Conservation (phyloP, 1,140 invertebrate species). For the Caerostris extrusa region DNA sequence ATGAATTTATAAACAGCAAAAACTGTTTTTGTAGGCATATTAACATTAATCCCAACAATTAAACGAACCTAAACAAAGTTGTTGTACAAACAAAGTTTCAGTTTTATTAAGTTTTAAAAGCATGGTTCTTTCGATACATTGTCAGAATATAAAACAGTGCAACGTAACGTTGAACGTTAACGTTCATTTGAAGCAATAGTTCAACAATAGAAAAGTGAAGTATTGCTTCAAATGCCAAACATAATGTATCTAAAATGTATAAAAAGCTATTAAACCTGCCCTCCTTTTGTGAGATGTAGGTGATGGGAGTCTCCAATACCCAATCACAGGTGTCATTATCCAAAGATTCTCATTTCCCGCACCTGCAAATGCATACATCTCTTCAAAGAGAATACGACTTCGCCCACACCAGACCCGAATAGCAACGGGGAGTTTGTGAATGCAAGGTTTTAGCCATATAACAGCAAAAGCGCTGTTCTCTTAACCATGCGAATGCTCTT, state of each 20-base stretch:
- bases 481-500: slow-evolving; percentile 33
- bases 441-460: background rate
- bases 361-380: background rate
- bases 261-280: background rate
- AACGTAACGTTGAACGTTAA: no score
- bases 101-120: no score
- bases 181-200: no score
- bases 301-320: background rate
- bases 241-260: background rate
- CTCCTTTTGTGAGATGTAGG: background rate
- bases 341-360: slow-evolving; percentile 50
- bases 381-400: slow-evolving; percentile 29
- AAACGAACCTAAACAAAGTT: no score
- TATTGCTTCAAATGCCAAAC: no score
- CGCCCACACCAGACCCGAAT: background rate
- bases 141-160: no score
- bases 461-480: slow-evolving; percentile 50
- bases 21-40: no score
- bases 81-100: no score
- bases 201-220: no score
- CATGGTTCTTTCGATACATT: no score
- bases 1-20: no score
- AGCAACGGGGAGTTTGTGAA: slow-evolving; percentile 2
- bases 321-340: slow-evolving; percentile 38
- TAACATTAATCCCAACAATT: no score